Conservation (phyloP, 2,888 invertebrate genomes). For the Nyleta sp. region DNA sequence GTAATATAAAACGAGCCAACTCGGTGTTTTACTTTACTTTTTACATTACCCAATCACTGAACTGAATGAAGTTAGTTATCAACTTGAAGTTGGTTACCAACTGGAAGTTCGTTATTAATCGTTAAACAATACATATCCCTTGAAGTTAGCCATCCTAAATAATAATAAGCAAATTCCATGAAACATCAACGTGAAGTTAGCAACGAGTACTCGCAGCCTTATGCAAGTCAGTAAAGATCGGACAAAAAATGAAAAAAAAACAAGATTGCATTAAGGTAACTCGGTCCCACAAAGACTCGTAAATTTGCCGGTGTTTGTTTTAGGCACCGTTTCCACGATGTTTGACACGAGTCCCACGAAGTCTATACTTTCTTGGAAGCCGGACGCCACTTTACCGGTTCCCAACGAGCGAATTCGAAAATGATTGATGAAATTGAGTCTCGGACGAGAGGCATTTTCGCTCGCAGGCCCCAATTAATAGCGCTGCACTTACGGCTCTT, state of each 20-base stretch:
- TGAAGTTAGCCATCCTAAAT: too few species aligned
- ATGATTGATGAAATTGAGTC: slow-evolving; percentile 75
- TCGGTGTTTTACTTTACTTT: too few species aligned
- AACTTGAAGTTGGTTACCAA: too few species aligned
- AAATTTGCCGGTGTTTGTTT: slow-evolving; percentile 23
- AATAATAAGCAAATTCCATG: too few species aligned
- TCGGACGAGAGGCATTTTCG: slow-evolving; percentile 65
- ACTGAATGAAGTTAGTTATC: too few species aligned
- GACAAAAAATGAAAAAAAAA: slow-evolving; percentile 5
- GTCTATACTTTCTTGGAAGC: slow-evolving; percentile 32
- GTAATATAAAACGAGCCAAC: too few species aligned
- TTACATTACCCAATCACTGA: too few species aligned
- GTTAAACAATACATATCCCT: too few species aligned
- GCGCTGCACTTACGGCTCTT: slow-evolving; percentile 67
- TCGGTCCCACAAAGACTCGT: neutral
- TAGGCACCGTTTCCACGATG: neutral
- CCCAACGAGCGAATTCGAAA: slow-evolving; percentile 67
- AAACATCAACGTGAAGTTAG: slow-evolving; percentile 1
- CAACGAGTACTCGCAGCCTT: too few species aligned
- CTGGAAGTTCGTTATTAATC: too few species aligned
- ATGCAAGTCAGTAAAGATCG: too few species aligned
- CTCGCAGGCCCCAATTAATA: slow-evolving; percentile 70
- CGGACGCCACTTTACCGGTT: slow-evolving; percentile 43
- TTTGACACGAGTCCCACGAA: slow-evolving; percentile 6
- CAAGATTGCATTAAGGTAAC: neutral